Evolutionary conservation across 2,113 vertebrate species (phyloP), one percentile per base, ranked within the genome.

Genomic region (Nothobranchius furzeri): DNA sequence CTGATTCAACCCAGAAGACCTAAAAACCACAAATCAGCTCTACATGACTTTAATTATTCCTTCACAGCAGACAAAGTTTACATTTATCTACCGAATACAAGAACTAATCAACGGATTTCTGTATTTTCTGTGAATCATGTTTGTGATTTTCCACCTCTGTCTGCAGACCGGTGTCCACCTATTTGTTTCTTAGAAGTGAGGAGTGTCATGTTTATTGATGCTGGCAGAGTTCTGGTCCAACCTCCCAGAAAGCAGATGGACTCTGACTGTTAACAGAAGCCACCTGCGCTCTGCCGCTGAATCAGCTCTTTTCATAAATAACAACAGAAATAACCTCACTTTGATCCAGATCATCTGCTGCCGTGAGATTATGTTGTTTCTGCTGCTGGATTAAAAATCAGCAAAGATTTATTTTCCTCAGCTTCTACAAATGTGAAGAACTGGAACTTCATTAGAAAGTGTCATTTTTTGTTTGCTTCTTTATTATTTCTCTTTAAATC

Each of bases 181-280:
- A 58, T 59, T 60, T 73, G 8, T 56, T 35, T 12, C 15, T 2
- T 35, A n/a, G 24, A 64, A 24, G 30, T 37, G 6, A 62, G 30
- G 63, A 46, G 64, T 4, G n/a, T 4, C 12, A 13, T 53, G 58
- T 53, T 42, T 40, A 60, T 73, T 65, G 60, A 48, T 58, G 47
- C 56, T 68, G 60, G 59, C 64, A 64, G 42, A 59, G 25, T 62
- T 46, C 63, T 51, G 54, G 58, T 7, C 13, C 30, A 14, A 17
- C 8, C 17, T 48, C 20, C 65, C 45, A 59, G 56, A 42, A 58
- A 70, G 24, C 79, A 79, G 56, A 81, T 70, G 58, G 47, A 49
- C 7, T 54, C 52, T 9, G 30, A 14, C 35, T 20, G 15, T 25
- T 67, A 67, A 72, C 14, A 52, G 54, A 51, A 53, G 12, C 60